Base-by-base conservation (phyloP, 2,888 invertebrate genomes). In the Apotomis capreana region DNA sequence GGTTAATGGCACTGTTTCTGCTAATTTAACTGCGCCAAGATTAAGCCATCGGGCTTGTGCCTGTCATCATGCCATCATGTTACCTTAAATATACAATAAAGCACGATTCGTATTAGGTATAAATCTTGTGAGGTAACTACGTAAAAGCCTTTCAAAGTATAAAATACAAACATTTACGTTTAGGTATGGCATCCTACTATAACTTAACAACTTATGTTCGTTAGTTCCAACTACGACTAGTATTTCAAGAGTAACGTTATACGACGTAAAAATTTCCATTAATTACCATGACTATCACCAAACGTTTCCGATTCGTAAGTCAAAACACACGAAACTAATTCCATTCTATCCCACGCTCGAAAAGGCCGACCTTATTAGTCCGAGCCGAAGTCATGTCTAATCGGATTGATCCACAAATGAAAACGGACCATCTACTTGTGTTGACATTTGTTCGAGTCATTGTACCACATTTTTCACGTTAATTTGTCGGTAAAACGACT, bases 281-380 rank as follows among this genome's bases (percentile, higher is more conserved):
- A 36, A 36, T 36, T 12, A 57, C 12, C 36, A 37, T 49, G 5
- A 36, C 58, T 6, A 3, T 58, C n/a, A n/a, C 59, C 40, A 59
- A n/a, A 59, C 26, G 3, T 58, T 12, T n/a, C 3, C 13, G 8
- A 63, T 52, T 51, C 5, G 54, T 54, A 64, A 40, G 26, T 46
- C 15, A 55, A 44, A 26, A 26, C 36, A 51, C 55, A 58, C 62
- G 58, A 57, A 37, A 44, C 6, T 9, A 58, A 58, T 61, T 54
- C 6, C 44, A 60, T 40, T 51, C 36, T 54, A 61, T 67, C 70
- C 61, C 70, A 71, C 70, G 67, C 67, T 57, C 52, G 13, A 55
- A 8, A 55, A 64, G 3, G 4, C 59, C 46, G 65, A 71, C 70
- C 60, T 55, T 49, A 60, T 60, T 65, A 40, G 55, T 51, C 61